Percentiles rank a stretch among this genome's conserved stretches.
Evolutionary conservation across 2,888 invertebrate genomes (phyloP).

Genomic region (Brachyptera risi): DNA sequence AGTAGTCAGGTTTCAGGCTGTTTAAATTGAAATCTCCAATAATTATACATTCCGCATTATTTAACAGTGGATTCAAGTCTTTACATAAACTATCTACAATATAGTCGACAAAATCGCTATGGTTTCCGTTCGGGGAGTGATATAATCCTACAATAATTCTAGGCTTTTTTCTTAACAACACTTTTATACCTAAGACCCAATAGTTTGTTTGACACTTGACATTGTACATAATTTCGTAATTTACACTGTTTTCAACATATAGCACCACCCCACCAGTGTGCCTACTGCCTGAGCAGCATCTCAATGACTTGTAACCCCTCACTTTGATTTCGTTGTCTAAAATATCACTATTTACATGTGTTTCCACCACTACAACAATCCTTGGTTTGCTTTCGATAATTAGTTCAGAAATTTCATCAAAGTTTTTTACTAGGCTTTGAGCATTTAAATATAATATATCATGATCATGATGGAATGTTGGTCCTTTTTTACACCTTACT

Average conservation of each 20-base stretch:
- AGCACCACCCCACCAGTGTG: slow-evolving; percentile 28
- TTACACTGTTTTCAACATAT: slow-evolving; percentile 26
- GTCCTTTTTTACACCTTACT: neutral
- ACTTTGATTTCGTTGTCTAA: slow-evolving; percentile 26
- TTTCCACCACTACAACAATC: slow-evolving; percentile 28
- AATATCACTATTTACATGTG: slow-evolving; percentile 23
- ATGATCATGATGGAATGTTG: neutral
- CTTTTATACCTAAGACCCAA: neutral
- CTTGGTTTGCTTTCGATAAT: slow-evolving; percentile 19
- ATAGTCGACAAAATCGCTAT: neutral
- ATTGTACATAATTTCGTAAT: neutral
- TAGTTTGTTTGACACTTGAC: neutral
- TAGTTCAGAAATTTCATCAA: slow-evolving; percentile 19
- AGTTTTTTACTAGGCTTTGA: slow-evolving; percentile 19
- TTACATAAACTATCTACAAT: neutral
- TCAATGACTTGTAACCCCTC: slow-evolving; percentile 24
- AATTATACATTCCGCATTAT: neutral
- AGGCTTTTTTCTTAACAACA: neutral
- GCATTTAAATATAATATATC: slow-evolving; percentile 18
- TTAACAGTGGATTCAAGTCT: neutral
- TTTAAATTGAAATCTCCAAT: neutral
- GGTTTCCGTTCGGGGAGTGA: slow-evolving; percentile 2
- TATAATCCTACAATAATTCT: neutral
- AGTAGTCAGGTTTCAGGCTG: neutral
- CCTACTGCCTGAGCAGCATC: slow-evolving; percentile 29